These are phyloP conservation scores for Stramonita haemastoma DNA, from an alignment of 2,888 invertebrate genomes.

Conservation along the genomic window DNA sequence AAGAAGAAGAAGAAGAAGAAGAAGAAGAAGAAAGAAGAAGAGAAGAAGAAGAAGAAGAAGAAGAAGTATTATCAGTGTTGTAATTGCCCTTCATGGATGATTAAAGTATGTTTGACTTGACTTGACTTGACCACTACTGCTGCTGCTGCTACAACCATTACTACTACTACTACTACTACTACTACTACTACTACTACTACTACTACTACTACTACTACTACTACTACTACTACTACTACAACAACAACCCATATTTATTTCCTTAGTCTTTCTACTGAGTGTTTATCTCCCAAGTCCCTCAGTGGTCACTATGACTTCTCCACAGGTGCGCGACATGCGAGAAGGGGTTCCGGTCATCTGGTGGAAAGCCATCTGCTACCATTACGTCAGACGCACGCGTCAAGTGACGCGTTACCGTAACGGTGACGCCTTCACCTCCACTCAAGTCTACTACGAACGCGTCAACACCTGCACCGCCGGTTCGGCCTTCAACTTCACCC, in stretches of 20 bases:
- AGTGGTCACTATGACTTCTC: not conserved
- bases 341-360: slow-evolving; percentile 87
- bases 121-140: too few species aligned
- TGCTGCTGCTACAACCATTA: not conserved
- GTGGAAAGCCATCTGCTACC: slow-evolving; percentile 92
- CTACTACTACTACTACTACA: not conserved
- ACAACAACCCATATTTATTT: not conserved
- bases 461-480: slow-evolving; percentile 89
- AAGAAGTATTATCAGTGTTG: too few species aligned
- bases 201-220: not conserved
- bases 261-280: not conserved
- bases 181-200: too few species aligned
- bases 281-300: not conserved
- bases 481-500: slow-evolving; percentile 87
- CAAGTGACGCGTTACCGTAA: slow-evolving; percentile 88
- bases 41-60: too few species aligned
- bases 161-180: not conserved
- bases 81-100: too few species aligned
- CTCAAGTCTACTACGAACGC: slow-evolving; percentile 90
- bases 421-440: slow-evolving; percentile 89
- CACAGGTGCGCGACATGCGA: slow-evolving; percentile 57
- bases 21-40: too few species aligned
- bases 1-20: too few species aligned
- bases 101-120: too few species aligned
- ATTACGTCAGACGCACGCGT: slow-evolving; percentile 86